Percentiles rank a stretch among this genome's conserved stretches.
Evolutionary conservation across 2,797 vertebrate genomes (phyloP).

Genomic region (Gymnoscopelus microlampas): DNA sequence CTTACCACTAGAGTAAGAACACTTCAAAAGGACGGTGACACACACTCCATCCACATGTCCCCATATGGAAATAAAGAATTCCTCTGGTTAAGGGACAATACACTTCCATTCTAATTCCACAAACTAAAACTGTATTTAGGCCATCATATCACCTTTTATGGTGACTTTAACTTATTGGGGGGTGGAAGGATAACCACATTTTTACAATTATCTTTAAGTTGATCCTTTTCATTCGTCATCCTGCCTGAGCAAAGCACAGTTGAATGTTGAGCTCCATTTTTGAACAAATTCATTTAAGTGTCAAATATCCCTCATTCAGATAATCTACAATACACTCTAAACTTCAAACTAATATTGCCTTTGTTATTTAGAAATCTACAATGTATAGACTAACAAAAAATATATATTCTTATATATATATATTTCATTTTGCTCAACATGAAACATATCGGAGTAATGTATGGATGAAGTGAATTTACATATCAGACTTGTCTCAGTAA

Average conservation of each 20-base stretch:
- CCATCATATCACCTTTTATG: conserved; percentile 10
- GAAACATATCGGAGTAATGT: conserved; percentile 82
- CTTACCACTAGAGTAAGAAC: conserved; percentile 62
- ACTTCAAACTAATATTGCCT: conserved; percentile 86
- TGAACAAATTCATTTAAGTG: conserved; percentile 73
- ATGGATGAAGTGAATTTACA: conserved; percentile 81
- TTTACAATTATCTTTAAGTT: conserved; percentile 52
- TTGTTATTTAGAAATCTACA: conserved; percentile 88
- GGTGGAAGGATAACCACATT: conserved; percentile 62
- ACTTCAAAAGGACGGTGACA: conserved; percentile 65
- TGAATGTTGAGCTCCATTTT: conserved; percentile 58
- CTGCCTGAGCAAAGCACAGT: conserved; percentile 35
- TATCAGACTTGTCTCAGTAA: conserved; percentile 68
- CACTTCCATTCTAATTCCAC: conserved; percentile 44
- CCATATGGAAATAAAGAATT: conserved; percentile 72
- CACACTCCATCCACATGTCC: conserved; percentile 62
- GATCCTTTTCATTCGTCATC: conserved; percentile 58
- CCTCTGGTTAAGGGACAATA: conserved; percentile 67
- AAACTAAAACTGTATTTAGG: conserved; percentile 58
- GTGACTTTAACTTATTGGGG: conserved; percentile 52
- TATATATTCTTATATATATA: conserved; percentile 84
- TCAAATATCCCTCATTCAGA: conserved; percentile 76
- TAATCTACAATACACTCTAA: conserved; percentile 86
- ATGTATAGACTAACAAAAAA: conserved; percentile 91
- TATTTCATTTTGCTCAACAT: conserved; percentile 86